A percentile compares a stretch with the other conserved stretches of the same genome.
Conservation (phyloP, 2,113 vertebrate species). For the Chloropsis cyanopogon region DNA sequence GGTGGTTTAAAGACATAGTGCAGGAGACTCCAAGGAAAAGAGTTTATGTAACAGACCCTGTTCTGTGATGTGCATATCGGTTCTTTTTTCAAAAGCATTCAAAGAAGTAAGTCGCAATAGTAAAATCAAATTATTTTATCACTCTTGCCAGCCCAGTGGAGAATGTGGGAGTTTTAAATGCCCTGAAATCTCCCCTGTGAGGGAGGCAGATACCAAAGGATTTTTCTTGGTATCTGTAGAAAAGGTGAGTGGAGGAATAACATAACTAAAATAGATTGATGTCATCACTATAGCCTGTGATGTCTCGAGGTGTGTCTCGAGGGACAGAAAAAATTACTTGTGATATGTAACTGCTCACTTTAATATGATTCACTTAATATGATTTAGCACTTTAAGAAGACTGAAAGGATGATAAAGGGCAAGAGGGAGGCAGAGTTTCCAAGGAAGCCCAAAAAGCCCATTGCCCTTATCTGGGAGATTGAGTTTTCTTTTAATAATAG, state of each 20-base stretch:
- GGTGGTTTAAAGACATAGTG: not conserved
- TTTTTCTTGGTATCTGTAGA: not conserved
- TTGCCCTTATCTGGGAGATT: not conserved
- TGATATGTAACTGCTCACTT: not conserved
- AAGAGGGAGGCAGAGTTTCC: not conserved
- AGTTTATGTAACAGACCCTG: not conserved
- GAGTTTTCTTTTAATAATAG: not conserved
- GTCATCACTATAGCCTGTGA: not conserved
- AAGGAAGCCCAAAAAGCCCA: not conserved
- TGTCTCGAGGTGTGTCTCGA: not conserved
- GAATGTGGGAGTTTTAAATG: not conserved
- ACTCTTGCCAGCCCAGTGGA: not conserved
- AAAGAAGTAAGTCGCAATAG: not conserved
- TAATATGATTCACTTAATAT: not conserved
- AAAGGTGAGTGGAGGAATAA: not conserved
- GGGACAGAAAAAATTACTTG: not conserved
- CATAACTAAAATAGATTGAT: not conserved
- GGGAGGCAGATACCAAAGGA: not conserved
- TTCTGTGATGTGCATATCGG: not conserved
- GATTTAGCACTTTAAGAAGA: not conserved
- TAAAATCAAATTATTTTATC: not conserved
- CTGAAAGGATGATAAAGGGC: not conserved
- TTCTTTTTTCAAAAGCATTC: not conserved
- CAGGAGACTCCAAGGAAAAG: not conserved
- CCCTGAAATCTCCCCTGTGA: fast-evolving